Percentiles rank a stretch among this genome's conserved stretches.
These are phyloP conservation scores for Pteromalus puparum DNA, from an alignment of 1,140 invertebrate species.

Conservation along the genomic window DNA sequence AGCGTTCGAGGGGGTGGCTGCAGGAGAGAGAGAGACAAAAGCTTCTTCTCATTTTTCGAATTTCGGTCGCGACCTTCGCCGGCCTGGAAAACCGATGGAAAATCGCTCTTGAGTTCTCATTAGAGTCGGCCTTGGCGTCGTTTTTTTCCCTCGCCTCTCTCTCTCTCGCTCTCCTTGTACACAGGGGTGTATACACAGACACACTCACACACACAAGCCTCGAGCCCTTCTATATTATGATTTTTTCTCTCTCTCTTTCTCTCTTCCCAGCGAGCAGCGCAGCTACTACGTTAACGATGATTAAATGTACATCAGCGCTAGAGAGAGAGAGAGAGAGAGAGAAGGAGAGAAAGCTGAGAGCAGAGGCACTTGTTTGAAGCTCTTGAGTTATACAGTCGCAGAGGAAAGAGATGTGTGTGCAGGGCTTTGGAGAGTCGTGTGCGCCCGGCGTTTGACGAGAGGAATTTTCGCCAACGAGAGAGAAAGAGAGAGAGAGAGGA, in stretches of 20 bases:
- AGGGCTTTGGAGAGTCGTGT: neutral
- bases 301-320: conserved; percentile 21
- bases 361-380: neutral
- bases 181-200: neutral
- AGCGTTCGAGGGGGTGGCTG: neutral
- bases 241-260: conserved; percentile 13
- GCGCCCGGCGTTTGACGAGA: neutral
- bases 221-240: neutral
- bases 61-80: conserved; percentile 58
- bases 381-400: neutral
- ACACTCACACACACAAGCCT: neutral
- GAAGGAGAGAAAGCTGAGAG: neutral
- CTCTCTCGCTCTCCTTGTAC: conserved; percentile 14
- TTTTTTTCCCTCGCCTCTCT: neutral
- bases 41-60: conserved; percentile 51
- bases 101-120: conserved; percentile 62
- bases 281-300: neutral
- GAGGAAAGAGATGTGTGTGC: neutral
- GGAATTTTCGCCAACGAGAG: neutral
- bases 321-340: neutral
- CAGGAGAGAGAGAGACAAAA: conserved; percentile 47
- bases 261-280: neutral
- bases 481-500: no score
- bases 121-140: conserved; percentile 59
- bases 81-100: conserved; percentile 58